Evolutionary conservation across 2,888 invertebrate genomes (phyloP).

Genomic region (Coenonympha arcania): DNA sequence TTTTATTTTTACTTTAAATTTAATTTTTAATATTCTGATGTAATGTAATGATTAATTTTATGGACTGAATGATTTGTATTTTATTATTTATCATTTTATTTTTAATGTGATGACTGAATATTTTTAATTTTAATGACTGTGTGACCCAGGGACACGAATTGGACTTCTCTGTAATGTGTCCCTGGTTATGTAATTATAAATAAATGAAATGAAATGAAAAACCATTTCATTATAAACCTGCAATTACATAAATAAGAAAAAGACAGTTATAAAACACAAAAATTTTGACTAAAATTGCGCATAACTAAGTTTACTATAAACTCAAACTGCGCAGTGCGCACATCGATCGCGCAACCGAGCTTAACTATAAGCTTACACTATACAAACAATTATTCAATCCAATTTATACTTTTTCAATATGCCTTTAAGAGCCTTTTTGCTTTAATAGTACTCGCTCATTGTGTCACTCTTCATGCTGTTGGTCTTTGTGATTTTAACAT

Average conservation of each 20-base stretch:
- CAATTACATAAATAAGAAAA: neutral
- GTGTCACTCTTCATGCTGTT: slow-evolving; percentile 17
- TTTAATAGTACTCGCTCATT: neutral
- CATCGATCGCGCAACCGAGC: slow-evolving; percentile 23
- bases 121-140: too few species aligned
- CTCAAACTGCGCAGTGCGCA: slow-evolving; percentile 17
- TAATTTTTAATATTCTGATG: too few species aligned
- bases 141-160: too few species aligned
- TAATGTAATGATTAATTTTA: too few species aligned
- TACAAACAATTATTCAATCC: neutral
- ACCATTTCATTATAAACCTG: too few species aligned
- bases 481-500: slow-evolving; percentile 1
- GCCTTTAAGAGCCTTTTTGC: neutral
- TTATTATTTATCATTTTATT: too few species aligned
- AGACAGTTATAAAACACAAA: neutral
- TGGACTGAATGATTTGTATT: too few species aligned
- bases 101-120: too few species aligned
- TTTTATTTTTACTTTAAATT: too few species aligned
- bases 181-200: too few species aligned
- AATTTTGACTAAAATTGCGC: neutral
- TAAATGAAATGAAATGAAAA: too few species aligned
- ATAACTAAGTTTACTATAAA: neutral
- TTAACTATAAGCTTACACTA: slow-evolving; percentile 20
- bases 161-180: too few species aligned
- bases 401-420: slow-evolving; percentile 7